phyloP scores from a whole-genome alignment of 2,797 vertebrate genomes.

The Notamacropus eugenii region DNA sequence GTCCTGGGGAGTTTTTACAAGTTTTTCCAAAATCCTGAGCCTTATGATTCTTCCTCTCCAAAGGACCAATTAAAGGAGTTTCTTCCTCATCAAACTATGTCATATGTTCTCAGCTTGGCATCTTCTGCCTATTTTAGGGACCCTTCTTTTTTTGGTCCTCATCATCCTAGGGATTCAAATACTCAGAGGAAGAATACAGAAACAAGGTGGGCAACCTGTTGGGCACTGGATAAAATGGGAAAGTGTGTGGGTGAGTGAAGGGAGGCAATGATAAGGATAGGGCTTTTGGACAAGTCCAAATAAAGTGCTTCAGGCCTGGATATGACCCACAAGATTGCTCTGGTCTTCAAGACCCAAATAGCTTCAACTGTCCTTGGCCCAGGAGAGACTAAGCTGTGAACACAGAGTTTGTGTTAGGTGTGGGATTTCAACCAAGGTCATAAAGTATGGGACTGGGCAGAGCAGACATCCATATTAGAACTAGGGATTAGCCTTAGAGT shows the following conservation, averaged over 20 bases:
- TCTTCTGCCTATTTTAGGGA: conserved; percentile 46
- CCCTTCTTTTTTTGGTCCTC: conserved; percentile 51
- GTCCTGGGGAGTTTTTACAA: not conserved
- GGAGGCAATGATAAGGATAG: too few relatives aligned
- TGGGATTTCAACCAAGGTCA: not conserved
- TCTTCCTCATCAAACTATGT: not conserved
- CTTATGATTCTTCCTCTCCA: not conserved
- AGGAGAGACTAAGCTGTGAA: not conserved
- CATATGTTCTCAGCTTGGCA: conserved; percentile 7
- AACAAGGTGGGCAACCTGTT: not conserved
- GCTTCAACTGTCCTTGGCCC: not conserved
- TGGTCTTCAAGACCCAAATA: not conserved
- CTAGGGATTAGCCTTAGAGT: not conserved
- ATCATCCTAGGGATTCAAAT: conserved; percentile 24
- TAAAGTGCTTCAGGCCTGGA: not conserved
- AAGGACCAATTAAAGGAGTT: not conserved
- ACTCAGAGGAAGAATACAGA: not conserved
- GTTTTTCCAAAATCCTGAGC: not conserved
- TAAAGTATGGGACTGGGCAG: not conserved
- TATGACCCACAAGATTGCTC: not conserved
- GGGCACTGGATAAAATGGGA: not conserved
- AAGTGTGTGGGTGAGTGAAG: not conserved
- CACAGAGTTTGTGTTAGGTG: not conserved
- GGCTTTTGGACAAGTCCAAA: too few relatives aligned
- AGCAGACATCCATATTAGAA: not conserved